Conservation (phyloP, 2,888 invertebrate species). For the Noctua janthina region DNA sequence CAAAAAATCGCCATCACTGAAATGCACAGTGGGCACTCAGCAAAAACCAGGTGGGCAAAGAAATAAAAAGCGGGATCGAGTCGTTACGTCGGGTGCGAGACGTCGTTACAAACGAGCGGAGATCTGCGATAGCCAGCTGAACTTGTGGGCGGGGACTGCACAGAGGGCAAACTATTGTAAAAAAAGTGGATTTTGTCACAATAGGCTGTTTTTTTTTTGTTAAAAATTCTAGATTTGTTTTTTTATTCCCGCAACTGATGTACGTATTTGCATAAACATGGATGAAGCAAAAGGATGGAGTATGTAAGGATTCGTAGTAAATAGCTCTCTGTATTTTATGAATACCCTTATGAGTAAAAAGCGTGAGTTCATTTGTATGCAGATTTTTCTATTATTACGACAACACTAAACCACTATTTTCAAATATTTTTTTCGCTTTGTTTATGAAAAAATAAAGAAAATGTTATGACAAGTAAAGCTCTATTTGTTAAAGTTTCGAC, state of each 20-base stretch:
- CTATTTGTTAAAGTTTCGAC: background rate
- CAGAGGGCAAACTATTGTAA: constrained; percentile 40
- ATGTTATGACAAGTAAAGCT: background rate
- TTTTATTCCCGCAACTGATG: background rate
- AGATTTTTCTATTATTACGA: background rate
- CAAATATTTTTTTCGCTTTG: background rate
- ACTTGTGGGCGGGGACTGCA: constrained; percentile 65
- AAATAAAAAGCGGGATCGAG: constrained; percentile 69
- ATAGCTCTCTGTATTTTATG: background rate
- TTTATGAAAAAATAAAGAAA: background rate
- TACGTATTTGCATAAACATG: background rate
- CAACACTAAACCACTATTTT: background rate
- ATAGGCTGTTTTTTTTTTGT: background rate
- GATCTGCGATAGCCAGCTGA: constrained; percentile 69
- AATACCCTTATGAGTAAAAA: background rate
- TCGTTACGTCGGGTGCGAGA: constrained; percentile 67
- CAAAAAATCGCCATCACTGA: constrained; percentile 47
- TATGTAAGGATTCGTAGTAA: background rate
- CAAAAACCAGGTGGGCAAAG: constrained; percentile 67
- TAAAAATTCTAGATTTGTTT: background rate
- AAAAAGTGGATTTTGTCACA: background rate
- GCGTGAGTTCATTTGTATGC: background rate
- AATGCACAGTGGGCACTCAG: constrained; percentile 65
- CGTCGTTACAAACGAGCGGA: constrained; percentile 71
- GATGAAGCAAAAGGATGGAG: background rate